These are phyloP conservation scores for Anas platyrhynchos DNA, from an alignment of 2,113 vertebrate genomes.

Conservation along the genomic window DNA sequence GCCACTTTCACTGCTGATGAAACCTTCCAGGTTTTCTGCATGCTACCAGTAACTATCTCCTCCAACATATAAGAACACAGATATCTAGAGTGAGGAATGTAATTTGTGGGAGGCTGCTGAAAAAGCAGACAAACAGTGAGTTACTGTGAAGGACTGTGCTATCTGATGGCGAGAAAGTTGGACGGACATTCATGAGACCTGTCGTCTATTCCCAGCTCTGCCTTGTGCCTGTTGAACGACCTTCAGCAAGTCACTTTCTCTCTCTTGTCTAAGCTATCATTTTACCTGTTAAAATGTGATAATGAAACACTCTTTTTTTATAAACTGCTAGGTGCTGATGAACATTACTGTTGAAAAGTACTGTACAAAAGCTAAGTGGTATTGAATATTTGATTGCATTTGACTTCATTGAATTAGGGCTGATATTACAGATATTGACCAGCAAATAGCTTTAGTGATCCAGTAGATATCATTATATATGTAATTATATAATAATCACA, in stretches of 20 bases:
- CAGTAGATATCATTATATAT: background rate
- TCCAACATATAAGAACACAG: background rate
- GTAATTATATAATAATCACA: background rate
- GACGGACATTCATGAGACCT: slow-evolving; percentile 1
- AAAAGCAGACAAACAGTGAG: background rate
- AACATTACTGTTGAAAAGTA: slow-evolving; percentile 8
- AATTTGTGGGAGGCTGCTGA: slow-evolving; percentile 25
- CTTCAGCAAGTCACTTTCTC: slow-evolving; percentile 42
- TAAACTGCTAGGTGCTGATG: slow-evolving; percentile 37
- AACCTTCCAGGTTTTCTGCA: background rate
- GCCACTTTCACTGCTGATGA: background rate
- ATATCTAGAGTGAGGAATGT: slow-evolving; percentile 23
- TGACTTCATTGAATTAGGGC: background rate
- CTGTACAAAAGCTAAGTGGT: background rate
- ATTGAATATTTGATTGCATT: background rate
- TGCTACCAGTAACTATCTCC: background rate
- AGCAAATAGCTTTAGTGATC: background rate
- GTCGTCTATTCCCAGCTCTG: background rate
- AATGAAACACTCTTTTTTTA: slow-evolving; percentile 34
- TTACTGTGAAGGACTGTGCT: slow-evolving; percentile 19
- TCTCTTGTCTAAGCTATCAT: slow-evolving; percentile 31
- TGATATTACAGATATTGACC: background rate
- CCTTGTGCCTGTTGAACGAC: slow-evolving; percentile 27
- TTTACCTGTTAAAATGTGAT: slow-evolving; percentile 59
- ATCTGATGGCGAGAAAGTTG: background rate